phyloP scores from a whole-genome alignment of 2,797 vertebrate genomes.

The Hemitrygon akajei region DNA sequence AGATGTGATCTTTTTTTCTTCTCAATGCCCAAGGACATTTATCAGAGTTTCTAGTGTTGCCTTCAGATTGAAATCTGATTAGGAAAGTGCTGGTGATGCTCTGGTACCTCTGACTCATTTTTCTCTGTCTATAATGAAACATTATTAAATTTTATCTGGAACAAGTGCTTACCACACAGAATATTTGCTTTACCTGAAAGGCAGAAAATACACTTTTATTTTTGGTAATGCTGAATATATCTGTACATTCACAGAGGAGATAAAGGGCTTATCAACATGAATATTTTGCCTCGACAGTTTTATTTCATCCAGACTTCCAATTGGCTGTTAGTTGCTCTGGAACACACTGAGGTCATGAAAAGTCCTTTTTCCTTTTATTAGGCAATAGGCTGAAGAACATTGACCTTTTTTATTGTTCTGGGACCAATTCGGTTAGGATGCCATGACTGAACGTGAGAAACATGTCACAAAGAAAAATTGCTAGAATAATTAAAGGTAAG shows the following conservation, averaged over 20 bases:
- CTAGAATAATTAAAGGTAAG: not conserved
- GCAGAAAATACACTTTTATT: not conserved
- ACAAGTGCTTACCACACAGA: not conserved
- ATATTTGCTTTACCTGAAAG: not conserved
- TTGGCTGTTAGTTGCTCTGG: not conserved
- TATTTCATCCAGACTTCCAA: not conserved
- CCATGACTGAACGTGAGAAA: too few relatives aligned
- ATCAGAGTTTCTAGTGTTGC: not conserved
- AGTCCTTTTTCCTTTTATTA: not conserved
- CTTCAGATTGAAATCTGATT: conserved; percentile 5
- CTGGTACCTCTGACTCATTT: not conserved
- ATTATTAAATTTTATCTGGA: not conserved
- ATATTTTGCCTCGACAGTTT: not conserved
- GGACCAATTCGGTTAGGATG: not conserved
- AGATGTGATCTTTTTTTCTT: not conserved
- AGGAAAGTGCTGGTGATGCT: not conserved
- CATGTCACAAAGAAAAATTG: not conserved
- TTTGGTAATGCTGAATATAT: not conserved
- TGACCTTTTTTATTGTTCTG: not conserved
- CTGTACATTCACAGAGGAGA: not conserved
- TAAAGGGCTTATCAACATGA: not conserved
- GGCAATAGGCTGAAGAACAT: not conserved
- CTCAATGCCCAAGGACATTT: not conserved
- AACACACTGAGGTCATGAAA: not conserved
- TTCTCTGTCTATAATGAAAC: not conserved